Evolutionary conservation across 2,113 vertebrate genomes (phyloP).

Genomic region (Manacus vitellinus): DNA sequence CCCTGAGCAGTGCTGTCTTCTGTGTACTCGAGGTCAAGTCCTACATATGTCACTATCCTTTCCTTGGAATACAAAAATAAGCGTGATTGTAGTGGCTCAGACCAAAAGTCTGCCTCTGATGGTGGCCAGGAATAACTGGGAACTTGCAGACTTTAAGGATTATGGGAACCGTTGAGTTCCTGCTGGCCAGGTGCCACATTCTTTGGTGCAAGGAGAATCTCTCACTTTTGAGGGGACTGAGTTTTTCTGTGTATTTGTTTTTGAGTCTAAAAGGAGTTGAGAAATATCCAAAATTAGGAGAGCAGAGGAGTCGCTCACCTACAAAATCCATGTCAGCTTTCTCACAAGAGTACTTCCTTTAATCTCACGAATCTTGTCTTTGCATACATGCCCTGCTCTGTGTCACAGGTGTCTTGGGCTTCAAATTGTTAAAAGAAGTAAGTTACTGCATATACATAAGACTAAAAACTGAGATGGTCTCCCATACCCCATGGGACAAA

Average conservation of each 20-base stretch:
- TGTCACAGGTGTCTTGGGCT: background rate
- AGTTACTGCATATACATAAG: background rate
- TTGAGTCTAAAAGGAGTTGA: background rate
- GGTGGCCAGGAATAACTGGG: background rate
- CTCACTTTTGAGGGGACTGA: background rate
- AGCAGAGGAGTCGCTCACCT: background rate
- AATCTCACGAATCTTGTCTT: background rate
- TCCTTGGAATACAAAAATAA: background rate
- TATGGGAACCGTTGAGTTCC: background rate
- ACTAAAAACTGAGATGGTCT: background rate
- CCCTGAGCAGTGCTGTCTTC: background rate
- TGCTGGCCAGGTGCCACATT: background rate
- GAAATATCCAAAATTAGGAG: background rate
- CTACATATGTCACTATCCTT: background rate
- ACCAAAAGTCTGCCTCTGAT: background rate
- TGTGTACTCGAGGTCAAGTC: background rate
- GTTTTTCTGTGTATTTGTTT: background rate
- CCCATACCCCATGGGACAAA: background rate
- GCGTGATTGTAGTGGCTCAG: background rate
- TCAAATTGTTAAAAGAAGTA: background rate
- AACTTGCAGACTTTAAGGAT: background rate
- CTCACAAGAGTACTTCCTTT: background rate
- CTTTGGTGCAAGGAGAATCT: background rate
- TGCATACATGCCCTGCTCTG: background rate
- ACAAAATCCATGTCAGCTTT: background rate